Conservation (phyloP, 2,797 vertebrate genomes). For the Acrocephalus scirpaceus region DNA sequence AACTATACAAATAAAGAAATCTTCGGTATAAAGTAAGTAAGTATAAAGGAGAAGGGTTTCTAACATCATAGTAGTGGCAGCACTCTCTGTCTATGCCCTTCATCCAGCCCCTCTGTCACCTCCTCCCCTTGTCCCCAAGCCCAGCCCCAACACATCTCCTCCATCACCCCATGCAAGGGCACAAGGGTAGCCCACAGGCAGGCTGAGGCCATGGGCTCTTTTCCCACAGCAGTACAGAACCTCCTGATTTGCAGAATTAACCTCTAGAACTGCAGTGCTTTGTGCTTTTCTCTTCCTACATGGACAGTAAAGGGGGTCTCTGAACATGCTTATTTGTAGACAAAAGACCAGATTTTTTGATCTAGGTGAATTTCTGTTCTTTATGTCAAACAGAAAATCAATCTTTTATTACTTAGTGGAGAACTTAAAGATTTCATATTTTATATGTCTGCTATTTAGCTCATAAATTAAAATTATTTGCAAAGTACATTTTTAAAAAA, state of each 20-base stretch:
- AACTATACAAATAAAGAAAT: background rate
- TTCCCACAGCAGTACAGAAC: background rate
- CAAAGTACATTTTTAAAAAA: background rate
- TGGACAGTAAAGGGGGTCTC: background rate
- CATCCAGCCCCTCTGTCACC: rapidly evolving
- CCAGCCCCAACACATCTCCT: background rate
- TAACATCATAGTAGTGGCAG: background rate
- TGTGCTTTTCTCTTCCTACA: background rate
- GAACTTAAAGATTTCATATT: background rate
- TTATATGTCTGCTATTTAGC: background rate
- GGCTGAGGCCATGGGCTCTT: background rate
- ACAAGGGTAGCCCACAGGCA: background rate
- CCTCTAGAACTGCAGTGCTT: background rate
- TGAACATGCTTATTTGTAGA: background rate
- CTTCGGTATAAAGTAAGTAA: background rate
- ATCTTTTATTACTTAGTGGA: background rate
- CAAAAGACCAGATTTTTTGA: background rate
- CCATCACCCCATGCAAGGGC: background rate
- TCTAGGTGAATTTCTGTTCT: background rate
- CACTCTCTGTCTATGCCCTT: background rate
- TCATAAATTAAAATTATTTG: background rate
- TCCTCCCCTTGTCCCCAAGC: background rate
- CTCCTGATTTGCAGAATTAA: background rate
- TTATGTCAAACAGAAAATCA: background rate
- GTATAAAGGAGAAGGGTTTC: background rate